Conservation (phyloP, 1,140 invertebrate genomes). For the Pseudoatta argentina region DNA sequence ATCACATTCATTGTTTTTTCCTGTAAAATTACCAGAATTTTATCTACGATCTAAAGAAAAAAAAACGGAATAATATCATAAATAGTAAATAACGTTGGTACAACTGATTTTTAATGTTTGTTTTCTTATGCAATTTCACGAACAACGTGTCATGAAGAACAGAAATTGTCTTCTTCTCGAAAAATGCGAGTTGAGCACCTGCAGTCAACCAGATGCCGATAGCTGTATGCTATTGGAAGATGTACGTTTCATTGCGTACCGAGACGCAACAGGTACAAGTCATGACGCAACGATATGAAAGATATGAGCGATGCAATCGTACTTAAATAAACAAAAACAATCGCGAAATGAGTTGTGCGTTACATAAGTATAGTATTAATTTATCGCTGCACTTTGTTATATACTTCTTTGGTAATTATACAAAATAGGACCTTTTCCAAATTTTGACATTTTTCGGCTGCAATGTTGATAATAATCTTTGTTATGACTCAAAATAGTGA, state of each 20-base stretch:
- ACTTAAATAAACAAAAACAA: conserved; percentile 2
- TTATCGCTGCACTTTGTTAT: neutral
- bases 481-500: no score
- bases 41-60: neutral
- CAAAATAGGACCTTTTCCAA: no score
- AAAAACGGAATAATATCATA: conserved; percentile 5
- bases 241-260: conserved; percentile 51
- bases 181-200: conserved; percentile 52
- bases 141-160: conserved; percentile 41
- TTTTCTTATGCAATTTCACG: conserved; percentile 42
- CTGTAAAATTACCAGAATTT: neutral
- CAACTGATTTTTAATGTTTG: conserved; percentile 32
- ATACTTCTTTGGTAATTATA: no score
- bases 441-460: no score
- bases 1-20: neutral
- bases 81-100: neutral
- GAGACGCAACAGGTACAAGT: conserved; percentile 19
- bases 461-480: no score
- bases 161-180: conserved; percentile 42
- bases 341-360: conserved; percentile 1
- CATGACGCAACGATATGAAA: conserved; percentile 5
- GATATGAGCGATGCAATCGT: neutral
- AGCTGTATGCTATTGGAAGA: conserved; percentile 49
- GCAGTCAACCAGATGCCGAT: conserved; percentile 47
- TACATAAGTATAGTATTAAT: conserved; percentile 13